Base-by-base conservation (phyloP, 2,888 invertebrate species). In the Lasioglossum malachurum region DNA sequence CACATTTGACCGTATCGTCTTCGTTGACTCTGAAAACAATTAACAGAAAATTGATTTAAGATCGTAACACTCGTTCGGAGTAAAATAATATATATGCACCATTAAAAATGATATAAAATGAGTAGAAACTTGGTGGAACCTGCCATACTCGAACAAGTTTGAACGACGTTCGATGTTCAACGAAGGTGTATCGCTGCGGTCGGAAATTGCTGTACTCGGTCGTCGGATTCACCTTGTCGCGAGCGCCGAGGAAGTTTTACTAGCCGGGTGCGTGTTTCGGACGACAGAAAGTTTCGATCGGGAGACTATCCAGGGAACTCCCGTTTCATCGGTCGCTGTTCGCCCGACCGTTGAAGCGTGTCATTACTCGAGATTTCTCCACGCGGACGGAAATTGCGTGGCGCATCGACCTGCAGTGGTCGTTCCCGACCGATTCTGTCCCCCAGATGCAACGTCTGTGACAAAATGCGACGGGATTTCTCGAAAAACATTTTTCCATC, bases 301-400 rank as follows among this genome's bases (percentile, higher is more conserved):
- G 14, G 60, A 60, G 60, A 60, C 60, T 82, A 75, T 82, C 78
- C 79, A 35, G 10, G 67, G 49, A 53, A 67, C 83, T 76, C 49
- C 77, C 41, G 80, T 80, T 71, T 67, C 77, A 75, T 69, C 71
- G 67, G 72, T 23, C 60, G 44, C 31, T 72, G 73, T 80, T 78
- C 86, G 72, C 44, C 75, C 75, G 75, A 84, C 80, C 86, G 77
- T 86, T 80, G 60, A 84, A 84, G 84, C 86, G 80, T 86, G 44
- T 86, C 86, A 84, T 86, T 86, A 80, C 71, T 69, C 71, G 53
- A 80, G 86, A 86, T 86, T 84, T 86, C 86, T 84, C 84, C 80
- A 75, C 77, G 80, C 86, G 69, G 74, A 73, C 76, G 84, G 84
- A 80, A 86, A 86, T 86, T 84, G 86, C 86, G 79, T 85, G 57